Evolutionary conservation across 2,888 invertebrate species (phyloP).

Genomic region (Hanleya hanleyi): DNA sequence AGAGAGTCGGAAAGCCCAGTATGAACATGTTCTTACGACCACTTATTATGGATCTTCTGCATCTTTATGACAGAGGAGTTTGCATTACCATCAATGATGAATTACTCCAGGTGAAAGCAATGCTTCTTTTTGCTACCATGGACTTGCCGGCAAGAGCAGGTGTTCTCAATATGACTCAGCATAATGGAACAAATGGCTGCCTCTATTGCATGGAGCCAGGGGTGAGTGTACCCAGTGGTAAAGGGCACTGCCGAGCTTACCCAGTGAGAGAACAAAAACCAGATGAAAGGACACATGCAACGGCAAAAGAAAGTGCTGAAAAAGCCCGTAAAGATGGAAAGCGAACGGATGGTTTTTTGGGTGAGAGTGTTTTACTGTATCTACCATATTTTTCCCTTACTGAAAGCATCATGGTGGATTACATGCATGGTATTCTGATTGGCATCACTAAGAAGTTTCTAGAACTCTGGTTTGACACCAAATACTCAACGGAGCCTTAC

Average conservation of each 20-base stretch:
- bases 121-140: slow-evolving; percentile 32
- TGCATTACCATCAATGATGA: not conserved
- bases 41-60: slow-evolving; percentile 25
- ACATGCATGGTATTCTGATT: slow-evolving; percentile 36
- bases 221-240: slow-evolving; percentile 21
- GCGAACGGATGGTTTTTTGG: slow-evolving; percentile 25
- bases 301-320: slow-evolving; percentile 5
- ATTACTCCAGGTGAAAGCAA: slow-evolving; percentile 19
- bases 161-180: slow-evolving; percentile 36
- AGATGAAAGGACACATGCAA: not conserved
- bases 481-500: slow-evolving; percentile 7
- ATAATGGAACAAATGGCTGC: slow-evolving; percentile 37
- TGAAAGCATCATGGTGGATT: slow-evolving; percentile 30
- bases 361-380: slow-evolving; percentile 25
- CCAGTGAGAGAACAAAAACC: slow-evolving; percentile 6
- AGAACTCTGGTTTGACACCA: slow-evolving; percentile 26
- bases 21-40: slow-evolving; percentile 35
- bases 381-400: slow-evolving; percentile 25
- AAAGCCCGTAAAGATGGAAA: slow-evolving; percentile 17
- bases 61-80: slow-evolving; percentile 18
- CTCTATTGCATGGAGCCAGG: slow-evolving; percentile 31
- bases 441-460: slow-evolving; percentile 32
- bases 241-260: slow-evolving; percentile 31
- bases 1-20: slow-evolving; percentile 33
- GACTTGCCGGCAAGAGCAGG: slow-evolving; percentile 37